These are phyloP conservation scores for Orthosia incerta DNA, from an alignment of 2,888 invertebrate genomes.

Conservation along the genomic window DNA sequence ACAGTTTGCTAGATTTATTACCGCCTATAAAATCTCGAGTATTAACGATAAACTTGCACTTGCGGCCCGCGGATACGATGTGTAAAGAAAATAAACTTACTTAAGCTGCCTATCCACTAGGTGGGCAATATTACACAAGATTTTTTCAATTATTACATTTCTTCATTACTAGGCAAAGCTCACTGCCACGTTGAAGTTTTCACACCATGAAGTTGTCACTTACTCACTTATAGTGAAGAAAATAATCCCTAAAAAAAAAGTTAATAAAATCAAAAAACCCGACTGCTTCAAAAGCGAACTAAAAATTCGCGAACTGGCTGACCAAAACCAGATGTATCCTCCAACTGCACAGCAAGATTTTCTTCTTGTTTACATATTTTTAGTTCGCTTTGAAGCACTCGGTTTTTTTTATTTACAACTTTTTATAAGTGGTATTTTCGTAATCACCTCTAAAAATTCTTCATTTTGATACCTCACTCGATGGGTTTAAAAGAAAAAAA, in stretches of 20 bases:
- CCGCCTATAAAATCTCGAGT: conserved; percentile 75
- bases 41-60: conserved; percentile 71
- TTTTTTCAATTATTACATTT: not conserved
- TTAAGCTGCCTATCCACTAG: conserved; percentile 16
- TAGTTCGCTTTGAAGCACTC: too few relatives aligned
- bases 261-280: too few relatives aligned
- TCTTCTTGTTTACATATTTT: too few relatives aligned
- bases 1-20: conserved; percentile 75
- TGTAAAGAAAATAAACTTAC: conserved; percentile 62
- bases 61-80: conserved; percentile 48
- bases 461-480: too few relatives aligned
- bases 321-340: too few relatives aligned
- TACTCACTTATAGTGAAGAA: not conserved
- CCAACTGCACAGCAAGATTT: too few relatives aligned
- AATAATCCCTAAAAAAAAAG: not conserved
- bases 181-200: not conserved
- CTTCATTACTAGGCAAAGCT: not conserved
- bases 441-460: too few relatives aligned
- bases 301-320: too few relatives aligned
- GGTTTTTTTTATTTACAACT: too few relatives aligned
- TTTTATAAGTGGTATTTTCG: too few relatives aligned
- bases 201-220: not conserved
- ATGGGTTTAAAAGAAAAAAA: too few relatives aligned
- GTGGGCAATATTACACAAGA: not conserved
- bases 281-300: too few relatives aligned